Evolutionary conservation across 2,113 vertebrate species (phyloP), one percentile per base, ranked within the genome.

Genomic region (Seriola dumerili): DNA sequence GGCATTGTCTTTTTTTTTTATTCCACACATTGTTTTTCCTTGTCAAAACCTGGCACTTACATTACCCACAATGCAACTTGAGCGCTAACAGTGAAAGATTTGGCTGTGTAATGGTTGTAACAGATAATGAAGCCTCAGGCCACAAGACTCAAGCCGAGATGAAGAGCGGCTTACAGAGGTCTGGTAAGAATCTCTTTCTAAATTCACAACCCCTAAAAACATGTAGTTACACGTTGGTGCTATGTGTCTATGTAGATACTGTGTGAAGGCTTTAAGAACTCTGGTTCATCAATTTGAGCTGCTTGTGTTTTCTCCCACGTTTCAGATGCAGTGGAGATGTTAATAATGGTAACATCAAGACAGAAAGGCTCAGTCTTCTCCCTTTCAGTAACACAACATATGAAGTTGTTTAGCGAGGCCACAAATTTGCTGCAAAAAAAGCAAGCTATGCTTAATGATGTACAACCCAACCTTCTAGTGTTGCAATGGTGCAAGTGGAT

Each of bases 81-180:
- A 23, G 48, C 5, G 12, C 23, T 2, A 3, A 11, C 17, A 69
- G 52, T 44, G 10, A 3, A 46, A 50, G 29, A 65, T 66, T 42
- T 1, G 11, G 23, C 50, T 32, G 11, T 36, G 3, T 69, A 14
- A 4, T 8, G 7, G 21, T 38, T 23, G 46, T 2, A 40, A 57
- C 9, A 29, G 29, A 58, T 54, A 54, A 73, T 65, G 34, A 12
- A 63, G 44, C 52, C 61, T 64, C 2, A 1, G 34, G 61, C 72
- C 46, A 32, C 32, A 13, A 16, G 61, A 44, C 16, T n/a, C 61
- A 76, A 62, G 78, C 66, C 66, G 19, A 72, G 29, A 67, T 25
- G n/a, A 57, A 25, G 4, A 25, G 40, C 10, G 57, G 50, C 23
- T 17, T 44, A 29, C 36, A 46, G 11, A 44, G 25, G 2, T 44